Base-by-base conservation (phyloP, 2,888 invertebrate genomes). In the Epinotia bilunana region DNA sequence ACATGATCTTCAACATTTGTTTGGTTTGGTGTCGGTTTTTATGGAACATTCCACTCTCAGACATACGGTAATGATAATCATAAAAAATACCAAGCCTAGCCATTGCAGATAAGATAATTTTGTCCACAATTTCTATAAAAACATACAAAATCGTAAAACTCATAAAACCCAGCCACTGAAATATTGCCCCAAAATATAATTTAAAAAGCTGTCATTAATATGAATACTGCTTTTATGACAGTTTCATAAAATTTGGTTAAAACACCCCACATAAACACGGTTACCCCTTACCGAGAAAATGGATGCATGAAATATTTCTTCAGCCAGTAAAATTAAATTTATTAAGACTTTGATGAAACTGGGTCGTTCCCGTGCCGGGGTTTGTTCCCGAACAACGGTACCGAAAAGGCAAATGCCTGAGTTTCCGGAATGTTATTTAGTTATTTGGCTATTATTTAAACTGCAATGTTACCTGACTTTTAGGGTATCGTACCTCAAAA, bases 231-330 rank as follows among this genome's bases (percentile, higher is more conserved):
- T 28, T 60, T 70, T 49, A 70, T 60, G 60, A 18, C 69, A 60
- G 49, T 70, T 69, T 70, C 58, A 49, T 60, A 60, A 69, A 70
- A 60, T 18, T 70, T 49, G 58, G 60, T 70, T 70, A 58, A 57
- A 70, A 70, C 69, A 58, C 33, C 60, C n/a, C n/a, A n/a, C n/a
- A n/a, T n/a, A n/a, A n/a, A n/a, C n/a, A n/a, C n/a, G n/a, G n/a
- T n/a, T n/a, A 60, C 46, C 20, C 55, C 12, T 16, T 43, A 33
- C 16, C 69, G 46, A 12, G 16, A 49, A 23, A 60, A 70, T 61
- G 60, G 43, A 60, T 46, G 60, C 60, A 60, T 46, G 49, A 70
- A 70, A 49, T 60, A 70, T 58, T 49, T 70, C 60, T 58, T 61
- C 60, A 61, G 69, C 28, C 58, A 33, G 60, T 70, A 70, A 70